Percentiles rank a stretch among this genome's conserved stretches.
phyloP scores from a whole-genome alignment of 2,888 invertebrate genomes.

The Leptothorax acervorum region DNA sequence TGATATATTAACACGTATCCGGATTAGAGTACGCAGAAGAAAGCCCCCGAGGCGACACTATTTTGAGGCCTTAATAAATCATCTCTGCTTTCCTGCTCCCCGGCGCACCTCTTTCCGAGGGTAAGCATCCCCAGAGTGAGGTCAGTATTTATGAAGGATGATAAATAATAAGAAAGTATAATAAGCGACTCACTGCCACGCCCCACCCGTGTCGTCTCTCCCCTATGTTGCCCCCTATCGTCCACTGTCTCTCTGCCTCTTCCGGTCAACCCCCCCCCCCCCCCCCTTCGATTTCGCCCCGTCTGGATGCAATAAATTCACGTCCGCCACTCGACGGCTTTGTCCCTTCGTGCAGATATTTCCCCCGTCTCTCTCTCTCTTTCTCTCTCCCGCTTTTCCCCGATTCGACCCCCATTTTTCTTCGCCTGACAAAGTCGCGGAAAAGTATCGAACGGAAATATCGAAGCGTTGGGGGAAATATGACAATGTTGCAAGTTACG shows the following conservation, averaged over 20 bases:
- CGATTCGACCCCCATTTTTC: constrained; percentile 13
- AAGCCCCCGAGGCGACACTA: constrained; percentile 64
- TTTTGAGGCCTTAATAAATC: constrained; percentile 68
- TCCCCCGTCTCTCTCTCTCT: background rate
- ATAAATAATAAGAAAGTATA: constrained; percentile 76
- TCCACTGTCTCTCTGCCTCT: background rate
- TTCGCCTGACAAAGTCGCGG: constrained; percentile 8
- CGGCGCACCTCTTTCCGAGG: background rate
- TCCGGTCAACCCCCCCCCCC: background rate
- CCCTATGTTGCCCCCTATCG: constrained; percentile 35
- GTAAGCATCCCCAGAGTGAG: constrained; percentile 12
- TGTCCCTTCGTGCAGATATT: constrained; percentile 45
- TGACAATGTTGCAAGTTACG: background rate
- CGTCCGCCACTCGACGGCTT: constrained; percentile 64
- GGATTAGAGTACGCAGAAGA: constrained; percentile 65
- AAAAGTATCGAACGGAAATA: constrained; percentile 34
- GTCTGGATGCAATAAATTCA: constrained; percentile 65
- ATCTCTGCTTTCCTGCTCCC: background rate
- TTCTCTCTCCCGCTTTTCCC: background rate
- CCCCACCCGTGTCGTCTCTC: background rate
- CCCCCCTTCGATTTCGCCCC: constrained; percentile 33
- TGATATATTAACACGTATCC: constrained; percentile 25
- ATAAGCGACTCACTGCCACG: constrained; percentile 67
- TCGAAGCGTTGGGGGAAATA: background rate
- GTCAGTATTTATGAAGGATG: constrained; percentile 66